These are phyloP conservation scores for Hipposideros larvatus DNA, from an alignment of 2,797 vertebrate species.

Conservation along the genomic window DNA sequence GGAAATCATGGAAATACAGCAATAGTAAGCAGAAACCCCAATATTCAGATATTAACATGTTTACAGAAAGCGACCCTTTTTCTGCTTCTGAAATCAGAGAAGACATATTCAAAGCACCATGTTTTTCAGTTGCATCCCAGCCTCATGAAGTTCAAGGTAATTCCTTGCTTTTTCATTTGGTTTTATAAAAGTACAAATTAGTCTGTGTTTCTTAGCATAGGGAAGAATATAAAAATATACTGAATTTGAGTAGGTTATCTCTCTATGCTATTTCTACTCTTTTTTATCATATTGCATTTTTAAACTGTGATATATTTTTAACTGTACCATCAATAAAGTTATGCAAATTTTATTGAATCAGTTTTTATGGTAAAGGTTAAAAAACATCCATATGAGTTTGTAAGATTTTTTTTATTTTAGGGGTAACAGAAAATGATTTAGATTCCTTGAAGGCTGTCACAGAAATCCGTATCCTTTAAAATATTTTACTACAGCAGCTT, in stretches of 20 bases:
- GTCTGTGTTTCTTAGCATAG: constrained; percentile 43
- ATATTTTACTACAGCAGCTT: constrained; percentile 35
- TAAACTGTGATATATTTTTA: constrained; percentile 46
- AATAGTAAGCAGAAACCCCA: constrained; percentile 69
- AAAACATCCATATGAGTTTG: constrained; percentile 45
- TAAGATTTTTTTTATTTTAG: constrained; percentile 85
- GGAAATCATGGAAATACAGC: constrained; percentile 71
- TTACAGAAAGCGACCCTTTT: constrained; percentile 72
- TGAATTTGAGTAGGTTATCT: constrained; percentile 21
- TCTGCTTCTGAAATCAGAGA: constrained; percentile 77
- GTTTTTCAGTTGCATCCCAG: constrained; percentile 81
- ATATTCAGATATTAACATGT: constrained; percentile 78
- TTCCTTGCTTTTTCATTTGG: constrained; percentile 71
- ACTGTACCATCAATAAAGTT: not conserved
- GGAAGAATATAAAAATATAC: constrained; percentile 51
- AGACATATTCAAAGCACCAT: constrained; percentile 77
- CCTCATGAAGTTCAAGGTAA: constrained; percentile 86
- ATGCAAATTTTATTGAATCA: constrained; percentile 8
- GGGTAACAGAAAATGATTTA: constrained; percentile 85
- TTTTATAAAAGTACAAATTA: constrained; percentile 66
- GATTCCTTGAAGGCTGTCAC: constrained; percentile 93
- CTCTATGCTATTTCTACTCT: constrained; percentile 30
- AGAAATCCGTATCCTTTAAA: constrained; percentile 98
- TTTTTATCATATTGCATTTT: constrained; percentile 20
- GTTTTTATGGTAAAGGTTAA: constrained; percentile 38